Evolutionary conservation across 2,797 vertebrate genomes (phyloP).

Genomic region (Schizothorax lantsangensis): DNA sequence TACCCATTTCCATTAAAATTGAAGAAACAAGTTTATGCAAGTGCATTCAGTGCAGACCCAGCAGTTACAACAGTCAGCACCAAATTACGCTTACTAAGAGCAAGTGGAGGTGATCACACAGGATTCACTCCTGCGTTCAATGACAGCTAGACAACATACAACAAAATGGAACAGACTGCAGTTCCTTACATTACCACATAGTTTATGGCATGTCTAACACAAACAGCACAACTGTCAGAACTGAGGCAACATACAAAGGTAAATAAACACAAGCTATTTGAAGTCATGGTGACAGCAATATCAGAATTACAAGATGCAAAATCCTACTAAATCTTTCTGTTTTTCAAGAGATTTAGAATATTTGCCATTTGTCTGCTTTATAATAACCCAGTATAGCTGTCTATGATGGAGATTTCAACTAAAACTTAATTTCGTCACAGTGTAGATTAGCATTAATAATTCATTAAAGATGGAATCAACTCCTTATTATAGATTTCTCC

Average conservation of each 20-base stretch:
- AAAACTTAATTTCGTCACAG: constrained; percentile 58
- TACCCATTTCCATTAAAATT: background rate
- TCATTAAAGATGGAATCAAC: constrained; percentile 66
- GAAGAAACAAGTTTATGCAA: background rate
- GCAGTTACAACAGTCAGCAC: background rate
- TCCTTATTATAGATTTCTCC: constrained; percentile 64
- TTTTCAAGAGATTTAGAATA: constrained; percentile 20
- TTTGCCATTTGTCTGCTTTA: constrained; percentile 21
- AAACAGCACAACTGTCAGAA: constrained; percentile 1
- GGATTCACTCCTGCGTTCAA: background rate
- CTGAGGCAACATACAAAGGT: background rate
- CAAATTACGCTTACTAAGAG: background rate
- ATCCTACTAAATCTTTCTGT: background rate
- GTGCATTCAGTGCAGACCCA: background rate
- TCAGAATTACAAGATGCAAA: background rate
- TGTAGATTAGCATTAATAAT: constrained; percentile 59
- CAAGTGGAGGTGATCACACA: background rate
- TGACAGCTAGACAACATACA: background rate
- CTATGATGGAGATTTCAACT: constrained; percentile 40
- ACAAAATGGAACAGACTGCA: background rate
- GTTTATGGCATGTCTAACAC: background rate
- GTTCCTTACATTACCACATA: background rate
- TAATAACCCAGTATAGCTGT: constrained; percentile 18
- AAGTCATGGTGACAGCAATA: background rate
- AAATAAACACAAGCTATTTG: constrained; percentile 15